Percentiles rank a stretch among this genome's conserved stretches.
phyloP scores from a whole-genome alignment of 1,140 invertebrate species.

The Hydropsyche tenuis region DNA sequence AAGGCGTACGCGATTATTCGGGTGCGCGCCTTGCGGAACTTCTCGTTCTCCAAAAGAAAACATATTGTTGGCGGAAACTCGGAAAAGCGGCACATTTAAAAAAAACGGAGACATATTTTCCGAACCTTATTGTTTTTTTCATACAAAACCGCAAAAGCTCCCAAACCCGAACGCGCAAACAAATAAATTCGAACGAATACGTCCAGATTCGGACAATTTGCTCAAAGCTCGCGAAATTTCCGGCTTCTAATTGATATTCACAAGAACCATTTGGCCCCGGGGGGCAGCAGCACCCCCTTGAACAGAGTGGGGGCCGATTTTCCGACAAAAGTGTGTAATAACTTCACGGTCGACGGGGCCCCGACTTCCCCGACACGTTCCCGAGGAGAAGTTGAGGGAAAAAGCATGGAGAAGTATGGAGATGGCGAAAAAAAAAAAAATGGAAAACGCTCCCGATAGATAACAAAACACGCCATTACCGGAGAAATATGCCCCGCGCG shows the following conservation, averaged over 20 bases:
- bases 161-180: background rate
- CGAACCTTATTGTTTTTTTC: slow-evolving; percentile 31
- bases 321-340: slow-evolving; percentile 48
- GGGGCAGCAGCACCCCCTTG: background rate
- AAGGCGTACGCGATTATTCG: background rate
- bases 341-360: slow-evolving; percentile 43
- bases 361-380: slow-evolving; percentile 28
- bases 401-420: no score
- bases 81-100: slow-evolving; percentile 40
- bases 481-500: slow-evolving; percentile 22
- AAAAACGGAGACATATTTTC: slow-evolving; percentile 46
- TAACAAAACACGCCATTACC: slow-evolving; percentile 35
- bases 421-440: no score
- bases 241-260: slow-evolving; percentile 49
- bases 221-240: slow-evolving; percentile 39
- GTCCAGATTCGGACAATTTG: background rate
- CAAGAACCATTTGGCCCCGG: slow-evolving; percentile 45
- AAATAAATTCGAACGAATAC: background rate
- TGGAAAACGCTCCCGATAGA: slow-evolving; percentile 28
- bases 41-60: slow-evolving; percentile 44
- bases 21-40: slow-evolving; percentile 33
- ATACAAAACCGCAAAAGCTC: background rate
- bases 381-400: background rate
- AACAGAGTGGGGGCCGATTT: slow-evolving; percentile 23
- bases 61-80: slow-evolving; percentile 49